Percentiles rank a stretch among this genome's conserved stretches.
These are phyloP conservation scores for Stenodera caucasica DNA, from an alignment of 2,888 invertebrate species.

Conservation along the genomic window DNA sequence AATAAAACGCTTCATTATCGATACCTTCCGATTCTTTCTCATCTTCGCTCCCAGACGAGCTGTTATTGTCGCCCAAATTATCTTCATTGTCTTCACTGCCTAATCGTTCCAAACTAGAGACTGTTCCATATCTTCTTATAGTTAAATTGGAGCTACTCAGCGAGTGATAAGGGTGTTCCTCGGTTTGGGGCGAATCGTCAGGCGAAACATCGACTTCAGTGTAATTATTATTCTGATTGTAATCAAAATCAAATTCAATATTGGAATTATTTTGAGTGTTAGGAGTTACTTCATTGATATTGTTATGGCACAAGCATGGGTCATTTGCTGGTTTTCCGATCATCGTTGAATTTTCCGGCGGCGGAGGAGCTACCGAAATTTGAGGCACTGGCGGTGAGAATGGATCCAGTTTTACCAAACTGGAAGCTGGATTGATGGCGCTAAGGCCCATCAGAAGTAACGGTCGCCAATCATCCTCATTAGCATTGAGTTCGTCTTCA, in stretches of 20 bases:
- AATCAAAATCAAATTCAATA: neutral
- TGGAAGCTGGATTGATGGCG: conserved; percentile 65
- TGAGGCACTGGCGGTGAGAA: conserved; percentile 51
- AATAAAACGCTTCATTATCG: conserved; percentile 53
- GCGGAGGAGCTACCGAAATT: conserved; percentile 42
- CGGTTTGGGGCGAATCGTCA: conserved; percentile 70
- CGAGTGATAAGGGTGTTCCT: conserved; percentile 74
- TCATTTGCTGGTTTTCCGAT: conserved; percentile 20
- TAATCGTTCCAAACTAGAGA: conserved; percentile 71
- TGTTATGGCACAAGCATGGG: conserved; percentile 33
- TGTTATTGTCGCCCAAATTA: conserved; percentile 53
- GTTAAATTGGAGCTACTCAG: conserved; percentile 62
- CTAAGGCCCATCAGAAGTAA: conserved; percentile 70
- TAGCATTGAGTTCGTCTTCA: conserved; percentile 20
- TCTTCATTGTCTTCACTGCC: conserved; percentile 63
- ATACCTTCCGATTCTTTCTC: conserved; percentile 43
- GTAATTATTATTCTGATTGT: conserved; percentile 36
- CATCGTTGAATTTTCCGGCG: conserved; percentile 38
- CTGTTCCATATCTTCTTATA: conserved; percentile 66
- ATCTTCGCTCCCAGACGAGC: conserved; percentile 36
- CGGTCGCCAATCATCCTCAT: conserved; percentile 67
- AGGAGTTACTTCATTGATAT: conserved; percentile 25
- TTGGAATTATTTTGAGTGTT: neutral
- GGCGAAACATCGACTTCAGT: conserved; percentile 67
- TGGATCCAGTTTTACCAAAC: conserved; percentile 61